phyloP scores from a whole-genome alignment of 2,888 invertebrate genomes.

The Lycaena phlaeas region DNA sequence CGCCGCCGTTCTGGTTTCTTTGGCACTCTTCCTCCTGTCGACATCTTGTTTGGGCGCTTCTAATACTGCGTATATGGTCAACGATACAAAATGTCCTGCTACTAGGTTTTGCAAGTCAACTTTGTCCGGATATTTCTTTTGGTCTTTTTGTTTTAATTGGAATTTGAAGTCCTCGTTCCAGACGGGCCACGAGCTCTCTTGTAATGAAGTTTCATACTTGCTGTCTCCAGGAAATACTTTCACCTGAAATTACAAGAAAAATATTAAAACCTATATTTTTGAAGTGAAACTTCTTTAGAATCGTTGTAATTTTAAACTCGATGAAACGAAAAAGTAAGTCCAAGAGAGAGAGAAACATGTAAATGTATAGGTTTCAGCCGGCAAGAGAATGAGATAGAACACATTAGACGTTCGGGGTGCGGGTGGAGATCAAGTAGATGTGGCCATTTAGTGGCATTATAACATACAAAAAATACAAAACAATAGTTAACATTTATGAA shows the following conservation, averaged over 20 bases:
- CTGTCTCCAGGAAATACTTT: conserved; percentile 84
- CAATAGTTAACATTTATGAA: no score
- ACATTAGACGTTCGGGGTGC: no score
- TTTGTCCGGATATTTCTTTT: conserved; percentile 55
- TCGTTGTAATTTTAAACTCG: no score
- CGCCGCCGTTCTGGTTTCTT: conserved; percentile 46
- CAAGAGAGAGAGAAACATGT: no score
- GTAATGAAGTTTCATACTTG: conserved; percentile 81
- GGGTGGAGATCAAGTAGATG: no score
- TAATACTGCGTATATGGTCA: conserved; percentile 78
- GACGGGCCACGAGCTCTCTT: conserved; percentile 84
- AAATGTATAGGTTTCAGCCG: no score
- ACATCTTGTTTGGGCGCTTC: conserved; percentile 67
- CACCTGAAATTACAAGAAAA: conserved; percentile 68
- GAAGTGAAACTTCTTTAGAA: no score
- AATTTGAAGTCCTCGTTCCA: conserved; percentile 87
- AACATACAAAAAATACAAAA: no score
- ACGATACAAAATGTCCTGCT: conserved; percentile 78
- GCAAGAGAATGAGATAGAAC: no score
- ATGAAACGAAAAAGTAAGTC: no score
- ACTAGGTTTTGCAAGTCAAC: conserved; percentile 71
- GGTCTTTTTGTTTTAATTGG: conserved; percentile 72
- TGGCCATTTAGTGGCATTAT: no score
- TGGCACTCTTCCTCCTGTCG: conserved; percentile 45
- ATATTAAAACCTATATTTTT: neutral